Conservation (phyloP, 2,797 vertebrate genomes). For the Hydrocynus forskahlii region DNA sequence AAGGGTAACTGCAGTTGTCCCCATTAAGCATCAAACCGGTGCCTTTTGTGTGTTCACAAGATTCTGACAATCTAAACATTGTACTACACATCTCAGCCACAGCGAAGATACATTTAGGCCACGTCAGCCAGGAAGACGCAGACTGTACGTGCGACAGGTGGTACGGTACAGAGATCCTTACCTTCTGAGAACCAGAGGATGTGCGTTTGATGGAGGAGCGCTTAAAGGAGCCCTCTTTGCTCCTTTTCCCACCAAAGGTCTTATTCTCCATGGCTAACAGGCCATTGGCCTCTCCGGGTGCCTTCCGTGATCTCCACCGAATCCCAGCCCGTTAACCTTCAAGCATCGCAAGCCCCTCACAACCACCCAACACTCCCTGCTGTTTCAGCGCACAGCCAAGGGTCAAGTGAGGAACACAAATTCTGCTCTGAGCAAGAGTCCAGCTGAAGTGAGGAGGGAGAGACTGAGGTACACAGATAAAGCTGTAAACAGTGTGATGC, state of each 20-base stretch:
- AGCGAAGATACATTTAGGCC: too few relatives aligned
- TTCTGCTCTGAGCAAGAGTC: conserved; percentile 20
- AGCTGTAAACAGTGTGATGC: conserved; percentile 30
- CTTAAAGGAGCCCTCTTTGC: conserved; percentile 86
- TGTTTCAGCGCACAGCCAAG: neutral
- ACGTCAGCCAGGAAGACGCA: neutral
- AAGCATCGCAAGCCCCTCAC: neutral
- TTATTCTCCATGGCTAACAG: conserved; percentile 73
- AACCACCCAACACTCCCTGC: neutral
- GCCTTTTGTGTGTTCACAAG: too few relatives aligned
- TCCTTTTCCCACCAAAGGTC: conserved; percentile 66
- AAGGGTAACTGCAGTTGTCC: too few relatives aligned
- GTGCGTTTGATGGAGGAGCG: conserved; percentile 88
- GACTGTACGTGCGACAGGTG: neutral
- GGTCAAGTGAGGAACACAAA: conserved; percentile 14
- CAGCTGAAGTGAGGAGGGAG: conserved; percentile 5
- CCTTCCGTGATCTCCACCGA: neutral
- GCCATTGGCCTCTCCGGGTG: conserved; percentile 27
- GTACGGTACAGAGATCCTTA: conserved; percentile 61
- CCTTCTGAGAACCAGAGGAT: conserved; percentile 89
- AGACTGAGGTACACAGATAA: conserved; percentile 19
- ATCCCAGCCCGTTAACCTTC: neutral
- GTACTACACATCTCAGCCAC: too few relatives aligned
- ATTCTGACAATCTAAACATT: too few relatives aligned
- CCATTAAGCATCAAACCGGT: too few relatives aligned